Conservation (phyloP, 2,113 vertebrate genomes). For the Pleuronectes platessa region DNA sequence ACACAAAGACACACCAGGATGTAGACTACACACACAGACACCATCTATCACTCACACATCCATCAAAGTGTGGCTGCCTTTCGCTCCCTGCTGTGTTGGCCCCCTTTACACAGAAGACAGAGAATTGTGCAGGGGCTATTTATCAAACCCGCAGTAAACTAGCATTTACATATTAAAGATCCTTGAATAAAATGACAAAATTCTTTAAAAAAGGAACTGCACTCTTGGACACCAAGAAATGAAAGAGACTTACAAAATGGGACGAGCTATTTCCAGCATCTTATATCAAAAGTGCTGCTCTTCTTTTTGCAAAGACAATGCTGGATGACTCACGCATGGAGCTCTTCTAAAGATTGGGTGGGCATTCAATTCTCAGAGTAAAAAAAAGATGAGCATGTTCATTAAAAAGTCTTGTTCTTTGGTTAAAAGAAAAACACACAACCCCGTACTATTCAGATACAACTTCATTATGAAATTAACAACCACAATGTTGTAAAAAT, state of each 20-base stretch:
- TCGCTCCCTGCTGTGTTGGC: not conserved
- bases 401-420: too few species aligned
- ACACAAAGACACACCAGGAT: not conserved
- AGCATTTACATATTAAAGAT: not conserved
- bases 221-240: not conserved
- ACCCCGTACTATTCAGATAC: too few species aligned
- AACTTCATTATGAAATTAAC: too few species aligned
- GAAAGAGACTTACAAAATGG: not conserved
- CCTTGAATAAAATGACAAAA: too few species aligned
- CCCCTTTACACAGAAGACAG: not conserved
- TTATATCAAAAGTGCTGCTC: not conserved
- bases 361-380: too few species aligned
- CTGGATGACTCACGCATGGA: not conserved
- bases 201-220: not conserved
- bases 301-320: not conserved
- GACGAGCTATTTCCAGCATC: not conserved
- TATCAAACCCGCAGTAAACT: not conserved
- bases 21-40: conserved; percentile 3
- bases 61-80: conserved; percentile 46
- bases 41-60: conserved; percentile 36
- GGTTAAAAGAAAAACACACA: not conserved
- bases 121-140: not conserved
- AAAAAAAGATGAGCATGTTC: too few species aligned
- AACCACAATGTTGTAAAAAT: too few species aligned
- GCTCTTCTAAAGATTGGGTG: not conserved